Conservation (phyloP, 2,797 vertebrate species). For the Phalanger gymnotis region DNA sequence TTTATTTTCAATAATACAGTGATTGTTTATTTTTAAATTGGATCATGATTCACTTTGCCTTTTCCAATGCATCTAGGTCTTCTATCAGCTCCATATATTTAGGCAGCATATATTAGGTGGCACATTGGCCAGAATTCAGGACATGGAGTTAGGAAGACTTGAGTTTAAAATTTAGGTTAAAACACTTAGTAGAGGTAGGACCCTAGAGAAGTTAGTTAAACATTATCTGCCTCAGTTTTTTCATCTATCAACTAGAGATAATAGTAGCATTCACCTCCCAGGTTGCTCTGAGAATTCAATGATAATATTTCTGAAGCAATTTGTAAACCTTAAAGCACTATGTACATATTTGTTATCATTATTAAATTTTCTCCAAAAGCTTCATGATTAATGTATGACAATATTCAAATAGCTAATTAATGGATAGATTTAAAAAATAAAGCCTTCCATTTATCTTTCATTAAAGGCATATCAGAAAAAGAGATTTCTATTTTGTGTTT, state of each 20-base stretch:
- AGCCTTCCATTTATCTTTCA: background rate
- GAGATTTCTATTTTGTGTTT: background rate
- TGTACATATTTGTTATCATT: background rate
- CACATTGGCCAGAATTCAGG: background rate
- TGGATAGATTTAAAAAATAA: background rate
- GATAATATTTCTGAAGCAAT: background rate
- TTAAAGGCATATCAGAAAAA: slow-evolving; percentile 9
- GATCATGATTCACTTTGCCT: background rate
- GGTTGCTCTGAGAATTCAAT: background rate
- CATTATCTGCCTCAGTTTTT: background rate
- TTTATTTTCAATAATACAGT: background rate
- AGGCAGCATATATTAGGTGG: no score
- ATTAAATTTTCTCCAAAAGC: background rate
- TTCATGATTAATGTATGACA: background rate
- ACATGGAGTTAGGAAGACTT: background rate
- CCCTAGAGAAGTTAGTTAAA: background rate
- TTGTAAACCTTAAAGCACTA: background rate
- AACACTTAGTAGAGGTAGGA: background rate
- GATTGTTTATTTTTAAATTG: background rate
- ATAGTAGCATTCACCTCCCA: background rate
- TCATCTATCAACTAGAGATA: background rate
- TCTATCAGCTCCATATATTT: background rate
- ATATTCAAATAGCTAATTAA: background rate
- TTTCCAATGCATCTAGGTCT: background rate
- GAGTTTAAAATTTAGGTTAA: background rate